Conservation (phyloP, 2,888 invertebrate species). For the Napeogenes inachia region DNA sequence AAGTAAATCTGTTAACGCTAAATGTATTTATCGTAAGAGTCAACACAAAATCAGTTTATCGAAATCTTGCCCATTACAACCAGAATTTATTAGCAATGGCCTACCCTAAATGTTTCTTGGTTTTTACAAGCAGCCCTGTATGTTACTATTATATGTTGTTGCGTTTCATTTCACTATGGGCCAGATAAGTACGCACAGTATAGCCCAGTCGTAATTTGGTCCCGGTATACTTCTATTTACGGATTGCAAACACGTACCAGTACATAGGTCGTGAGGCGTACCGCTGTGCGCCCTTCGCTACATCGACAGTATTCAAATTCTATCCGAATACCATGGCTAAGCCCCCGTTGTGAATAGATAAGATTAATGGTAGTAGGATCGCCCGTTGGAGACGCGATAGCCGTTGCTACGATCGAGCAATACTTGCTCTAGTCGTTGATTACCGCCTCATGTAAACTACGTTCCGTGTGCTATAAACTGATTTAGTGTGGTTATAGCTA, state of each 20-base stretch:
- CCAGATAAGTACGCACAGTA: constrained; percentile 27
- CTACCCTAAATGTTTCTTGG: constrained; percentile 33
- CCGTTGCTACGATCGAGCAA: constrained; percentile 35
- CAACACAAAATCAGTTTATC: constrained; percentile 34
- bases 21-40: constrained; percentile 35
- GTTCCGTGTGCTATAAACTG: constrained; percentile 12
- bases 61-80: constrained; percentile 33
- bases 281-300: constrained; percentile 36
- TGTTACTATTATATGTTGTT: constrained; percentile 36
- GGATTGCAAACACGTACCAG: constrained; percentile 40
- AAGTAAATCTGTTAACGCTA: constrained; percentile 31
- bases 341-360: constrained; percentile 59
- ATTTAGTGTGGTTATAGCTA: constrained; percentile 5
- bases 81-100: constrained; percentile 35
- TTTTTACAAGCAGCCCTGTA: constrained; percentile 26
- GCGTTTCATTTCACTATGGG: constrained; percentile 34
- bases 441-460: constrained; percentile 26
- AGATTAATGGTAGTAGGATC: constrained; percentile 56
- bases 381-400: constrained; percentile 42
- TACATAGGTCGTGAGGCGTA: constrained; percentile 34
- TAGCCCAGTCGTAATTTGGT: constrained; percentile 30
- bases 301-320: constrained; percentile 58
- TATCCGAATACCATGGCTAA: constrained; percentile 47
- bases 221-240: constrained; percentile 35
- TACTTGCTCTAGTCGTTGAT: constrained; percentile 45